A percentile compares a stretch with the other conserved stretches of the same genome.
These are phyloP conservation scores for Rhopalosiphum nymphaeae DNA, from an alignment of 2,888 invertebrate genomes.

Conservation along the genomic window DNA sequence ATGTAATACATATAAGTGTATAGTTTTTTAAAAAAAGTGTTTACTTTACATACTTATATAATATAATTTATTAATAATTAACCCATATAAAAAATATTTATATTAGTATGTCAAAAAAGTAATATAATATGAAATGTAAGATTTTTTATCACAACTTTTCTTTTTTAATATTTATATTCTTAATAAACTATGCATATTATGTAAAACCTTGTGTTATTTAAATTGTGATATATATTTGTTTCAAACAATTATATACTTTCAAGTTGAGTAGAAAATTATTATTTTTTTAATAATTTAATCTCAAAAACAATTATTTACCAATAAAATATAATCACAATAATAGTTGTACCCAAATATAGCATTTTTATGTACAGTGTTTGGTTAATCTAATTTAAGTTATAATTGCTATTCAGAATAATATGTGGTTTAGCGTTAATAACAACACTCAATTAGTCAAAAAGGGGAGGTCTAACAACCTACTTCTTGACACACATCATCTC, in stretches of 20 bases:
- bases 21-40: neutral
- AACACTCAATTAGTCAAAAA: conserved; percentile 5
- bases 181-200: neutral
- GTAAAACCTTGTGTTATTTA: neutral
- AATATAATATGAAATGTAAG: neutral
- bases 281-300: neutral
- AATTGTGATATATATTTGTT: neutral
- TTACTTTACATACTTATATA: neutral
- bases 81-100: too few species aligned
- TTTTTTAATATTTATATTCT: neutral
- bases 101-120: neutral
- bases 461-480: neutral
- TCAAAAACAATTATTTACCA: neutral
- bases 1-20: neutral
- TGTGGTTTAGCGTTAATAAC: neutral
- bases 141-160: neutral
- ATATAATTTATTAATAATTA: too few species aligned
- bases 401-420: neutral
- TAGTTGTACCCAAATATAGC: neutral
- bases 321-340: neutral
- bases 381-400: neutral
- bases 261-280: neutral
- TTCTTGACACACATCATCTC: neutral
- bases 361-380: neutral
- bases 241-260: neutral